Conservation (phyloP, 2,113 vertebrate species). For the Motacilla alba region DNA sequence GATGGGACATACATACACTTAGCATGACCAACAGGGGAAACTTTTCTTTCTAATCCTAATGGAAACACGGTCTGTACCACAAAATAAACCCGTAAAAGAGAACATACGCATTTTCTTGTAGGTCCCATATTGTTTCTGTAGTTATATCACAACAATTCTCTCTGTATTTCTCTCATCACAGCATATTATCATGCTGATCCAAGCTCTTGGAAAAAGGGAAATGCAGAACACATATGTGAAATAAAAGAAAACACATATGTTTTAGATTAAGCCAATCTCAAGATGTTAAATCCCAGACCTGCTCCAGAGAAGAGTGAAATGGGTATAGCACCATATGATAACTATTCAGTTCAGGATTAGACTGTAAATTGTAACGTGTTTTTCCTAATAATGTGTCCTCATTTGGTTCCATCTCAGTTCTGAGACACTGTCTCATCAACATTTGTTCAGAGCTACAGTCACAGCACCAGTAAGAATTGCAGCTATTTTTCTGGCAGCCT, state of each 20-base stretch:
- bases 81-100: neutral
- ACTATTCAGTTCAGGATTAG: neutral
- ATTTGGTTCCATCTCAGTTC: neutral
- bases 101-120: neutral
- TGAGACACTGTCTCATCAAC: neutral
- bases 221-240: conserved; percentile 10
- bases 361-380: neutral
- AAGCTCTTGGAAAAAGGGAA: neutral
- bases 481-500: neutral
- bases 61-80: neutral
- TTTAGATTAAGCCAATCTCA: conserved; percentile 1
- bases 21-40: neutral
- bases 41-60: neutral
- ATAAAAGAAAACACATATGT: conserved; percentile 39
- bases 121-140: neutral
- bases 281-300: neutral
- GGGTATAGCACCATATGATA: neutral
- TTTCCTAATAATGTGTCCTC: neutral
- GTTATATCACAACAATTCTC: neutral
- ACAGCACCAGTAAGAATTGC: neutral
- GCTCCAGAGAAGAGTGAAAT: neutral
- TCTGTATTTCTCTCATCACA: neutral
- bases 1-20: too few species aligned
- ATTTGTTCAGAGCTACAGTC: neutral
- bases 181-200: neutral